Evolutionary conservation across 2,113 vertebrate genomes (phyloP), one percentile per base, ranked within the genome.

Genomic region (Pardalotus punctatus): DNA sequence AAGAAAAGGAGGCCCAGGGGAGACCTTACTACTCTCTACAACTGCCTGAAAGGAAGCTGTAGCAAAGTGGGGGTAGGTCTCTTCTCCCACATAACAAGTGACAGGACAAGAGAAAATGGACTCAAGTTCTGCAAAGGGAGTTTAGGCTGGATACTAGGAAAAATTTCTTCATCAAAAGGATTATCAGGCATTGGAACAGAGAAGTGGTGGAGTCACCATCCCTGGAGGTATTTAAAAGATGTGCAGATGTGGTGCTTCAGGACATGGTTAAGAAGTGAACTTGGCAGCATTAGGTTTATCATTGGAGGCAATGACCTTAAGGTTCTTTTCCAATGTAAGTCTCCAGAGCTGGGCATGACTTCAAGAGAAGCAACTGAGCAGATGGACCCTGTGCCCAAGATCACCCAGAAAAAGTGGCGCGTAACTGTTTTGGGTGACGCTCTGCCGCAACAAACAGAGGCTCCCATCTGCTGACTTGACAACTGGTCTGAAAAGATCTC

Each of bases 51-150:
- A 89, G 25, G 42, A 83, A 21, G 6, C 0, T 53, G 42, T 5
- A 79, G 47, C 0, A 1, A 62, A 16, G 24, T 8, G 22, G 24
- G 4, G 0, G 8, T 56, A 1, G 0, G 21, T 21, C 27, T 85
- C 11, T 69, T 56, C 25, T 29, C 10, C 14, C 5, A 47, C 2
- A 5, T 23, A 76, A 40, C 24, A 84, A 27, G 21, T 23, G 1
- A 43, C 2, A 58, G 22, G 17, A 78, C 2, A 23, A 43, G 14
- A 81, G 6, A 20, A 67, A 86, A 67, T 0, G 3, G 40, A 28
- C 14, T 81, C 25, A 45, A 29, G 33, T 50, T 90, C 56, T 3
- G 0, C 4, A 9, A 54, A 8, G 6, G 9, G 17, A 79, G 31
- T 74, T 91, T 58, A 80, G 43, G n/a, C 3, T 29, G 12, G 27